These are phyloP conservation scores for Aptenodytes patagonicus DNA, from an alignment of 2,113 vertebrate species.

Conservation along the genomic window DNA sequence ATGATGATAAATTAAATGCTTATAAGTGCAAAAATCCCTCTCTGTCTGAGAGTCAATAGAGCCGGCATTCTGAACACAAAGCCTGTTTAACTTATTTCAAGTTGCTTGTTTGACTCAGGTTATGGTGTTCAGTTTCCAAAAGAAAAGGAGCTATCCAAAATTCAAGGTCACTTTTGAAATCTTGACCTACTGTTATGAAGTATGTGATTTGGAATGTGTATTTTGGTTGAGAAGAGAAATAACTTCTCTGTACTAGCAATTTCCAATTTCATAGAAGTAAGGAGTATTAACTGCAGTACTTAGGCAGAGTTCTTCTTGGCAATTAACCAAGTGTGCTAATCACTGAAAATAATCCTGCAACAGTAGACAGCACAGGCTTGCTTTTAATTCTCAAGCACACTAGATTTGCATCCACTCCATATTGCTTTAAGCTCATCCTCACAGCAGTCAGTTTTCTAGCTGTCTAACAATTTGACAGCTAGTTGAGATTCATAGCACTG, in stretches of 20 bases:
- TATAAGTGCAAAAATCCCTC: not conserved
- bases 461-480: not conserved
- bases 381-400: not conserved
- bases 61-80: not conserved
- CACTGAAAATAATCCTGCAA: not conserved
- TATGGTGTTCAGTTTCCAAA: not conserved
- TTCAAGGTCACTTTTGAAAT: not conserved
- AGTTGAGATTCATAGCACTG: not conserved
- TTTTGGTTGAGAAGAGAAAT: not conserved
- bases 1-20: not conserved
- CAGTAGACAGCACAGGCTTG: not conserved
- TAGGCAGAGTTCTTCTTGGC: not conserved
- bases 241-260: not conserved
- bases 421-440: not conserved
- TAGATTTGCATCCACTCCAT: not conserved
- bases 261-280: not conserved
- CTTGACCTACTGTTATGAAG: not conserved
- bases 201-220: not conserved
- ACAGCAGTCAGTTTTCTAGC: not conserved
- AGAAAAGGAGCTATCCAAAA: not conserved
- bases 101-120: not conserved
- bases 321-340: not conserved
- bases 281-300: not conserved
- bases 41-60: not conserved
- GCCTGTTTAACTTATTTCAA: not conserved